phyloP scores from a whole-genome alignment of 2,113 vertebrate species.

The Strigops habroptila region DNA sequence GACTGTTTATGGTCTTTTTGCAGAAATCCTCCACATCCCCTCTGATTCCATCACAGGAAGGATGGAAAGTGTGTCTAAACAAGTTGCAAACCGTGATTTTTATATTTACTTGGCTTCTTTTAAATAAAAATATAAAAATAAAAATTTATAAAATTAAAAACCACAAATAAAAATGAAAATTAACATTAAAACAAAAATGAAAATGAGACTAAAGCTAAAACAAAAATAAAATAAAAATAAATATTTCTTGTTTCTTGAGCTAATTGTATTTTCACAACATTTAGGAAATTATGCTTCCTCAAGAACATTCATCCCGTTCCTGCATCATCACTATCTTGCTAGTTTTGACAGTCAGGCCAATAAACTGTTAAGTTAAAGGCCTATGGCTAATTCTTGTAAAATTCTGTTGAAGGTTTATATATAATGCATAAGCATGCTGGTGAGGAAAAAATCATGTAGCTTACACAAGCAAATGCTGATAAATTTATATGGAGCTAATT shows the following conservation, averaged over 20 bases:
- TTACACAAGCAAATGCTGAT: neutral
- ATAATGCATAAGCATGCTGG: neutral
- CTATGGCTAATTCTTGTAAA: neutral
- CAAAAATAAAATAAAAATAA: neutral
- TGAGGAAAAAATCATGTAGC: neutral
- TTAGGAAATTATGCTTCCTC: neutral
- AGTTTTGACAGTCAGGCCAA: neutral
- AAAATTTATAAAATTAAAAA: neutral
- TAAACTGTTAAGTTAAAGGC: neutral
- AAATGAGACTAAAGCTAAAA: neutral
- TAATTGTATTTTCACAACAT: neutral
- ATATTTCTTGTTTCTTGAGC: neutral
- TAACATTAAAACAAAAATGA: neutral
- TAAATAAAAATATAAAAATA: neutral
- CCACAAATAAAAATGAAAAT: neutral
- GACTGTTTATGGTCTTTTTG: neutral
- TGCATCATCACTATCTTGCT: neutral
- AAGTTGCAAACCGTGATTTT: neutral
- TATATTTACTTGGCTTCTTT: neutral
- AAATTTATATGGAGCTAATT: neutral
- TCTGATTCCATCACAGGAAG: neutral
- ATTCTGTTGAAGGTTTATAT: neutral
- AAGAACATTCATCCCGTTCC: neutral
- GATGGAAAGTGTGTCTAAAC: neutral
- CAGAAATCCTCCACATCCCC: neutral